Evolutionary conservation across 2,888 invertebrate species (phyloP), one percentile per base, ranked within the genome.

Genomic region (Lasioglossum vierecki): DNA sequence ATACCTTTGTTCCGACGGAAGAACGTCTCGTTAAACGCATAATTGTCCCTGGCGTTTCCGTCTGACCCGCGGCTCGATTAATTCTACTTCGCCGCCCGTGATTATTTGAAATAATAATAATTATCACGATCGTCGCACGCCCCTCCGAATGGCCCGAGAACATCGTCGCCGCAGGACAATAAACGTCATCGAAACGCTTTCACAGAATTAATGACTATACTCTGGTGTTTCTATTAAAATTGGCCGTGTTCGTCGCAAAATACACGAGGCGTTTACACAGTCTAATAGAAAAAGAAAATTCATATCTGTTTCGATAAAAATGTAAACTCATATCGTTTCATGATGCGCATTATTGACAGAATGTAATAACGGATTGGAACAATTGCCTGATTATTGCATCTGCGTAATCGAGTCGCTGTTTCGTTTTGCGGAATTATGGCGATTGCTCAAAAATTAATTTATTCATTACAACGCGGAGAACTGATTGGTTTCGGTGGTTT

Each of bases 1-100:
- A 86, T 86, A 80, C 86, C 80, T 84, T 88, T 88, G 80, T 87
- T 77, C 86, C 44, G n/a, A 60, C 76, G 66, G 87, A 85, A 87
- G 86, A 49, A 11, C 85, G 83, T 91, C 90, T 88, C 87, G 88
- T 92, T 93, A 90, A 91, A 90, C 90, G 91, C 90, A 89, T 88
- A 91, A 92, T 90, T 91, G 86, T 84, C 75, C 77, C 75, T 80
- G 73, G 76, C 44, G 44, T 63, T 71, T n/a, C 60, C 39, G 46
- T 70, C 26, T 49, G 44, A 68, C 44, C 53, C 70, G 18, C 68
- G 71, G 9, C 73, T n/a, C 30, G 63, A n/a, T 15, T 15, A 39
- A 60, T 66, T n/a, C 66, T 9, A 1, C n/a, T 41, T n/a, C 57
- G 57, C 35, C 46, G 41, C 46, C 75, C 22, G 70, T 1, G 57